Conservation (phyloP, 1,140 invertebrate genomes). For the Platyscapa corneri region DNA sequence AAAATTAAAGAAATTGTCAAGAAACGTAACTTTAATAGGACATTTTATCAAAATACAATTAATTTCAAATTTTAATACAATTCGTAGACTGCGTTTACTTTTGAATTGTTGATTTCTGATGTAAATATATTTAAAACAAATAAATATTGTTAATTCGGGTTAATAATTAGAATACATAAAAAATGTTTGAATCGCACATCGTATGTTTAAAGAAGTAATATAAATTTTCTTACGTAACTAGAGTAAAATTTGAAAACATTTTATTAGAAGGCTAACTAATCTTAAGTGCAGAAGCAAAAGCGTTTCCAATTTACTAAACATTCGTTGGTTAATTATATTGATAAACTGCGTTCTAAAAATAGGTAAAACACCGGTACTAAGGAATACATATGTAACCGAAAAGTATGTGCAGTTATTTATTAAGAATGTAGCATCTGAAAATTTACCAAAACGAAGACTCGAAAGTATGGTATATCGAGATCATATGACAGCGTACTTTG, state of each 20-base stretch:
- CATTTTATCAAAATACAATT: not conserved
- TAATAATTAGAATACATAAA: too few species aligned
- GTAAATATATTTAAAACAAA: too few species aligned
- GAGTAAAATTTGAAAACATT: not conserved
- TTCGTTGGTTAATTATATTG: not conserved
- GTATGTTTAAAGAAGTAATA: not conserved
- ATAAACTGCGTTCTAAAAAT: not conserved
- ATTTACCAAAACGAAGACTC: not conserved
- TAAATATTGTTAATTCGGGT: too few species aligned
- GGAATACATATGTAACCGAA: not conserved
- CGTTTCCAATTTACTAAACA: not conserved
- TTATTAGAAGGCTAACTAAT: not conserved
- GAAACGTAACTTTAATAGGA: not conserved
- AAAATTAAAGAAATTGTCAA: too few species aligned
- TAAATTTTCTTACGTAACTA: not conserved
- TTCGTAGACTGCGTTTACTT: not conserved
- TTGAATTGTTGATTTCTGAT: too few species aligned
- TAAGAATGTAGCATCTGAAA: not conserved
- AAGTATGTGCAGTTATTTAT: not conserved
- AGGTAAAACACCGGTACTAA: not conserved
- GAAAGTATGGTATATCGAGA: conserved; percentile 2
- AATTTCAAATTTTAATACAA: not conserved
- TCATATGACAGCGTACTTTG: not conserved
- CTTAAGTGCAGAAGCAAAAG: not conserved
- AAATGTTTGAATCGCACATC: too few species aligned